These are phyloP conservation scores for Thalassarche chlororhynchos DNA, from an alignment of 2,113 vertebrate genomes.

Conservation along the genomic window DNA sequence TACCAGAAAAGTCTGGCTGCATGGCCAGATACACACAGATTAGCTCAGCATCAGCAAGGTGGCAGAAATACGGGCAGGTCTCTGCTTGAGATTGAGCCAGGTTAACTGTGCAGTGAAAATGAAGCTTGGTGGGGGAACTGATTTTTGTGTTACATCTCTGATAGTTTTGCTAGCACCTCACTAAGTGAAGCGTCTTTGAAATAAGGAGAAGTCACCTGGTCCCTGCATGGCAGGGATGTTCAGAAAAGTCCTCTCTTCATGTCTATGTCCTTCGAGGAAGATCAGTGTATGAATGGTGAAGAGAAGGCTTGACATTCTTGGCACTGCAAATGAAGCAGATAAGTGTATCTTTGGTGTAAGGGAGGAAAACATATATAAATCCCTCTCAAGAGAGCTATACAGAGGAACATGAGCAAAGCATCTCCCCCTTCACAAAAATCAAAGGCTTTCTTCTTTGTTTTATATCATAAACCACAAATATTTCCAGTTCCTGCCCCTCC, in stretches of 20 bases:
- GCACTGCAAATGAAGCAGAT: neutral
- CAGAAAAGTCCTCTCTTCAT: neutral
- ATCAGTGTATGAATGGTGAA: neutral
- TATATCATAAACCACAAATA: neutral
- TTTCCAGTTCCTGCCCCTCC: neutral
- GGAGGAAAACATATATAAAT: neutral
- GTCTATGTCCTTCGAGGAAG: neutral
- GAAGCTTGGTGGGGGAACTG: neutral
- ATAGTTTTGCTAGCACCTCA: neutral
- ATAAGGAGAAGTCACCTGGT: neutral
- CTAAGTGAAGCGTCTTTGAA: fast-evolving
- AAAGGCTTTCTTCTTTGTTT: neutral
- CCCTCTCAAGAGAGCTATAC: neutral
- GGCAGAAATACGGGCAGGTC: neutral
- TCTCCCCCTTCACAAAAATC: neutral
- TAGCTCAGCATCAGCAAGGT: neutral
- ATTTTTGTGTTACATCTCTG: neutral
- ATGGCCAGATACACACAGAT: neutral
- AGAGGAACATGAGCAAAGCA: neutral
- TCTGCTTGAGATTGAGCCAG: neutral
- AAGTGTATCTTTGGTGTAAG: neutral
- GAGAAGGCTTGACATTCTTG: neutral
- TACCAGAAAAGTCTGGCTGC: neutral
- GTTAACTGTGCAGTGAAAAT: neutral
- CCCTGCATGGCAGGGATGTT: neutral